Base-by-base conservation (phyloP, 2,888 invertebrate species). In the Timandra comae region DNA sequence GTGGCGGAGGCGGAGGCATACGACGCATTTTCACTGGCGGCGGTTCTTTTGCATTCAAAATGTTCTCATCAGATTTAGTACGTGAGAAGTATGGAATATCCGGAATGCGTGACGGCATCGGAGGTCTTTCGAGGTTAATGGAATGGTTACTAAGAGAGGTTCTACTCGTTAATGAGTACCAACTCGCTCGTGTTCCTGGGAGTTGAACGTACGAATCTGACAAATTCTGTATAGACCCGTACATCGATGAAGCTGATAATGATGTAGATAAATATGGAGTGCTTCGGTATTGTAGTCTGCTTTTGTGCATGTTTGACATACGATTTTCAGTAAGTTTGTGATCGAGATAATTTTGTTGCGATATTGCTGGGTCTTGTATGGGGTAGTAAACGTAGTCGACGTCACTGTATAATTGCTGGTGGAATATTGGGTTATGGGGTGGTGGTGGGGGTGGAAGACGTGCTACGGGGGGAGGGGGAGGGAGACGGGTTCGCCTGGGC, bases 311-410 rank as follows among this genome's bases (percentile, higher is more conserved):
- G 52, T 88, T 89, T 11, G 86, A 74, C 8, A 87, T 69, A 16
- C 91, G 88, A 7, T 93, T 81, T 22, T 93, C 93, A 0, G 94
- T 91, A 57, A 94, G 89, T 67, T 96, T 96, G 30, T 95, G 94
- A 60, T 96, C 96, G 49, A 95, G 88, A 74, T 96, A 96, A 66
- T 96, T 96, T 69, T 96, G 96, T 63, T 95, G 94, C 45, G 95
- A 95, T 27, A 96, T 89, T 0, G 94, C 91, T 6, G 96, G 95
- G 73, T 96, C 96, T 75, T 95, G 95, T 41, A 95, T 73, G 0
- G 96, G 96, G 62, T 95, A 96, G 67, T 96, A 94, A 4, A 96
- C 96, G 61, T 95, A 96, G 73, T 96, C 96, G 2, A 95, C 94
- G 61, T 96, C 96, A 40, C 96, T 96, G 57, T 94, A 95, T 35